phyloP scores from a whole-genome alignment of 2,113 vertebrate genomes.

The Salvelinus sp. region DNA sequence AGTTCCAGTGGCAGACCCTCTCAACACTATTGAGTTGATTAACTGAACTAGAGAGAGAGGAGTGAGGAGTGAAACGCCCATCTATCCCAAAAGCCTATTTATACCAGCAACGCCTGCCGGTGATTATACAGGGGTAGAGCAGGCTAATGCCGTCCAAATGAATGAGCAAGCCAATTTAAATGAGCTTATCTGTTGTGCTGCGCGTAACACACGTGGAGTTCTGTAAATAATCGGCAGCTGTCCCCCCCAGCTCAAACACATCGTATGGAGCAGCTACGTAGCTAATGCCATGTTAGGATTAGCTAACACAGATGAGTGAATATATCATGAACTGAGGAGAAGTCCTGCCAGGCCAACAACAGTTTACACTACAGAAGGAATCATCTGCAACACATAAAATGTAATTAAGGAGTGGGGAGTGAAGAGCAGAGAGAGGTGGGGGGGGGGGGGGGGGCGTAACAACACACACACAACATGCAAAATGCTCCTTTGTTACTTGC shows the following conservation, averaged over 20 bases:
- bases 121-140: constrained; percentile 49
- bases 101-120: constrained; percentile 50
- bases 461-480: constrained; percentile 28
- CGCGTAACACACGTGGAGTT: constrained; percentile 40
- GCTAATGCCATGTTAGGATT: constrained; percentile 60
- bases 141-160: constrained; percentile 42
- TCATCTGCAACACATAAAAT: constrained; percentile 63
- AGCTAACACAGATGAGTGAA: constrained; percentile 66
- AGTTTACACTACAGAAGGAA: constrained; percentile 76
- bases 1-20: no score
- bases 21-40: no score
- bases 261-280: neutral
- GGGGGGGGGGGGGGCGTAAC: neutral
- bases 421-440: neutral
- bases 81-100: constrained; percentile 49
- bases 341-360: constrained; percentile 63
- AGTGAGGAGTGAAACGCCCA: constrained; percentile 35
- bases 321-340: constrained; percentile 46
- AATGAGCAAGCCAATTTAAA: constrained; percentile 65
- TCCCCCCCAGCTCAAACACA: constrained; percentile 69
- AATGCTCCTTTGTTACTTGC: constrained; percentile 64
- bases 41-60: no score
- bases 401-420: constrained; percentile 54
- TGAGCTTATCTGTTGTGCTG: constrained; percentile 71
- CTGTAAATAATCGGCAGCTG: constrained; percentile 74